Evolutionary conservation across 2,888 invertebrate genomes (phyloP).

Genomic region (Troides oblongomaculatus): DNA sequence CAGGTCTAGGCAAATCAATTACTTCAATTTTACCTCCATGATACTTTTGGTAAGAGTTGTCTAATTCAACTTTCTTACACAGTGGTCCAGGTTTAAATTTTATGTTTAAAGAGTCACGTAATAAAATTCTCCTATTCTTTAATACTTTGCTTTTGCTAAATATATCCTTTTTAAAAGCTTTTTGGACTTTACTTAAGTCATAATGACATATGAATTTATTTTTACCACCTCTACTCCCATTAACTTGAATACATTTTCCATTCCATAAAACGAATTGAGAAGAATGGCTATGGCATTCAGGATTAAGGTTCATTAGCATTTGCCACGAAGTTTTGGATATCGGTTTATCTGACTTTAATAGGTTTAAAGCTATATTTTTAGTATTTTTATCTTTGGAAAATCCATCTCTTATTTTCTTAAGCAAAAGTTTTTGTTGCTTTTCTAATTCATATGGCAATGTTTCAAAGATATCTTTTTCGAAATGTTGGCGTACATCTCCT

Average conservation of each 20-base stretch:
- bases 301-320: constrained; percentile 69
- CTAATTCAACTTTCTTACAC: constrained; percentile 67
- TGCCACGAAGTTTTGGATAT: constrained; percentile 65
- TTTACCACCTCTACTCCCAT: constrained; percentile 65
- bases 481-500: constrained; percentile 56
- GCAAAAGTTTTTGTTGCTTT: constrained; percentile 54
- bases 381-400: constrained; percentile 54
- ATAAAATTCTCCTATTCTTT: constrained; percentile 47
- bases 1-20: constrained; percentile 72
- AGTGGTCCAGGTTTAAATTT: constrained; percentile 81
- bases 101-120: constrained; percentile 56
- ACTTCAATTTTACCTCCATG: constrained; percentile 69
- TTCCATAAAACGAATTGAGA: constrained; percentile 64
- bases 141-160: constrained; percentile 33
- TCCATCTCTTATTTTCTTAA: constrained; percentile 62
- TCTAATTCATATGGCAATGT: constrained; percentile 55
- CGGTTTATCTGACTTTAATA: constrained; percentile 55
- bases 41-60: constrained; percentile 64
- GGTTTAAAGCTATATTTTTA: constrained; percentile 52
- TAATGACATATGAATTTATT: constrained; percentile 55
- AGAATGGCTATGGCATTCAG: constrained; percentile 47
- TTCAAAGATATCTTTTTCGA: constrained; percentile 59
- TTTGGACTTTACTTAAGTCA: constrained; percentile 46
- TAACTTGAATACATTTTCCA: constrained; percentile 56
- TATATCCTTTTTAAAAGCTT: constrained; percentile 34